Percentiles rank a stretch among this genome's conserved stretches.
Conservation (phyloP, 2,797 vertebrate species). For the Apodemus agrarius region DNA sequence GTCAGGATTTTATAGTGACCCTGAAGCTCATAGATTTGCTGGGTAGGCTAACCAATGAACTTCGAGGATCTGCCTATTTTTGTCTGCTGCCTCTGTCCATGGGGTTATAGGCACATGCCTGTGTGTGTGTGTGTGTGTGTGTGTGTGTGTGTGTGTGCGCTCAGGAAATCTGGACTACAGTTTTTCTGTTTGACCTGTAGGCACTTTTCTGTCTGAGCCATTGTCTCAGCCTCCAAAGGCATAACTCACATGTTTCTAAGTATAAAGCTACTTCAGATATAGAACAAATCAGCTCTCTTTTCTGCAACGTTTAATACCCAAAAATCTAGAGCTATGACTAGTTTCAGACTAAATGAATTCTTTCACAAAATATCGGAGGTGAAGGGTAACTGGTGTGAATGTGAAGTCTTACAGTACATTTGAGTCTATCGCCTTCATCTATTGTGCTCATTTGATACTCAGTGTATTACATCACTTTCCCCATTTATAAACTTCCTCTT, state of each 20-base stretch:
- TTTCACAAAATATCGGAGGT: not conserved
- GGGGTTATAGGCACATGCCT: too few species aligned
- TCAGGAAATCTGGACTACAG: not conserved
- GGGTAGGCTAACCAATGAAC: not conserved
- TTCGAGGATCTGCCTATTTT: too few species aligned
- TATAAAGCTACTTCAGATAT: not conserved
- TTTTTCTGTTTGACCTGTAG: not conserved
- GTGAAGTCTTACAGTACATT: not conserved
- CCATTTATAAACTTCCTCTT: constrained; percentile 28
- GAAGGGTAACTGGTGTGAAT: not conserved
- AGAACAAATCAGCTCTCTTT: not conserved
- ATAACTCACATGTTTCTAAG: not conserved
- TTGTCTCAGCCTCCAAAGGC: not conserved
- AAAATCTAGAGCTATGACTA: not conserved
- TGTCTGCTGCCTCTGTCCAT: not conserved
- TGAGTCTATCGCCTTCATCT: not conserved
- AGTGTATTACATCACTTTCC: not conserved
- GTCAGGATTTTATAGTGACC: not conserved
- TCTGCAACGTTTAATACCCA: not conserved
- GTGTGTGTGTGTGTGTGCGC: not conserved
- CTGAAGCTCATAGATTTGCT: not conserved
- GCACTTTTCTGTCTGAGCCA: not conserved
- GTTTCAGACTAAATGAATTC: not conserved
- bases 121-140: not conserved
- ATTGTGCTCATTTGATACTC: not conserved